Base-by-base conservation (phyloP, 2,797 vertebrate genomes). In the Sardinella longiceps region DNA sequence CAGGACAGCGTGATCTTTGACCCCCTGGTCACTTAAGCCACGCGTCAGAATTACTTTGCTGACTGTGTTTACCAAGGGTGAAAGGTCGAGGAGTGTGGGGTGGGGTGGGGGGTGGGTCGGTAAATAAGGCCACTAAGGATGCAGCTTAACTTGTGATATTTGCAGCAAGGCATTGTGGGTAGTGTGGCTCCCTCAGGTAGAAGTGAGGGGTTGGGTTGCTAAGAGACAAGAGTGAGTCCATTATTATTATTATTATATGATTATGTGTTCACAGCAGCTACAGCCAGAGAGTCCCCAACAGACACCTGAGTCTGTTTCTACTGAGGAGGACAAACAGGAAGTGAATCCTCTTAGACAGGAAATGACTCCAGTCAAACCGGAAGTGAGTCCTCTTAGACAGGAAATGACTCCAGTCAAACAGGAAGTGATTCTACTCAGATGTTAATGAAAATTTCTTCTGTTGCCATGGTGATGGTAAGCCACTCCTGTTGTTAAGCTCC, bases 401-500 rank as follows among this genome's bases (percentile, higher is more conserved):
- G 56, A 58, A 58, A 9, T 58, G 23, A 58, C 1, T 60, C n/a
- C 23, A 10, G 0, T 39, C 70, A 77, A 20, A 77, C 33, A 70
- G 11, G 28, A 66, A 37, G 66, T 74, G 70, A 39, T 20, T 77
- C 70, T 37, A 43, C 80, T 45, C 87, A 81, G 48, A 83, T 85
- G 33, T 85, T 80, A 88, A 87, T 86, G 45, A 85, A 89, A 80
- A 88, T 77, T 30, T 60, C 82, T 86, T 86, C 83, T 58, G 84
- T 77, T 77, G 70, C 87, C 53, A 84, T 63, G 43, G 51, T 43
- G 82, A 77, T 23, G 33, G 15, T 11, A 43, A 45, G 43, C 80
- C 28, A 82, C 43, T 87, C 81, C 33, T 20, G 14, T 23, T 23
- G 70, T 51, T n/a, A 82, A 23, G 81, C 83, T 58, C 39, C n/a